Conservation (phyloP, 2,888 invertebrate species). For the Deilephila porcellus region DNA sequence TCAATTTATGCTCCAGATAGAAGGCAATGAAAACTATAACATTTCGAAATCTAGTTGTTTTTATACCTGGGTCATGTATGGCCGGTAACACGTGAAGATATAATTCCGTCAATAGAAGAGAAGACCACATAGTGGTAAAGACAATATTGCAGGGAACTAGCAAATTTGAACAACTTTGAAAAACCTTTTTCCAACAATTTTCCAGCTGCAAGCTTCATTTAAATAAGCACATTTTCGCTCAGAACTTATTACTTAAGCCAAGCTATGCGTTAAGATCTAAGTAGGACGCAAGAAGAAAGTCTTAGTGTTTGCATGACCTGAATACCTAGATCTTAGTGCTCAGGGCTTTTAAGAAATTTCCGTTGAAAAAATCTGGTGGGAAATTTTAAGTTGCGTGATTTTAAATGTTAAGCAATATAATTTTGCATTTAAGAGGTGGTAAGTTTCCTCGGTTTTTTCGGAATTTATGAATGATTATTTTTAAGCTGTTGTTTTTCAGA, state of each 20-base stretch:
- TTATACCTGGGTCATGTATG: no score
- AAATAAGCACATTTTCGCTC: constrained; percentile 1
- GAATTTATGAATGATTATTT: not conserved
- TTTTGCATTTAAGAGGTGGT: not conserved
- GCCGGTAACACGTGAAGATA: no score
- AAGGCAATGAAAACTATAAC: no score
- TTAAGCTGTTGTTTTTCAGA: not conserved
- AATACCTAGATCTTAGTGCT: constrained; percentile 53
- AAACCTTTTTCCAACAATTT: not conserved
- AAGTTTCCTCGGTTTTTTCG: not conserved
- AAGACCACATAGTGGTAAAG: no score
- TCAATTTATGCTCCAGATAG: no score
- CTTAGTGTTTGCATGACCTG: constrained; percentile 55
- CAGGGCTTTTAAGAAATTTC: constrained; percentile 37
- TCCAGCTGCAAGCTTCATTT: not conserved
- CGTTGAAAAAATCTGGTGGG: constrained; percentile 24
- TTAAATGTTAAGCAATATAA: constrained; percentile 18
- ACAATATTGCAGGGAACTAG: no score
- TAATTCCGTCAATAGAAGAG: no score
- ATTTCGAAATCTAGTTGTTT: no score
- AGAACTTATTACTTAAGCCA: constrained; percentile 27
- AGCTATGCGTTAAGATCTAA: constrained; percentile 36
- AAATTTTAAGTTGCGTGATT: not conserved
- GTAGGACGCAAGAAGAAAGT: constrained; percentile 46
- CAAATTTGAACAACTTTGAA: no score